phyloP scores from a whole-genome alignment of 1,140 invertebrate species.

The Sitophilus oryzae region DNA sequence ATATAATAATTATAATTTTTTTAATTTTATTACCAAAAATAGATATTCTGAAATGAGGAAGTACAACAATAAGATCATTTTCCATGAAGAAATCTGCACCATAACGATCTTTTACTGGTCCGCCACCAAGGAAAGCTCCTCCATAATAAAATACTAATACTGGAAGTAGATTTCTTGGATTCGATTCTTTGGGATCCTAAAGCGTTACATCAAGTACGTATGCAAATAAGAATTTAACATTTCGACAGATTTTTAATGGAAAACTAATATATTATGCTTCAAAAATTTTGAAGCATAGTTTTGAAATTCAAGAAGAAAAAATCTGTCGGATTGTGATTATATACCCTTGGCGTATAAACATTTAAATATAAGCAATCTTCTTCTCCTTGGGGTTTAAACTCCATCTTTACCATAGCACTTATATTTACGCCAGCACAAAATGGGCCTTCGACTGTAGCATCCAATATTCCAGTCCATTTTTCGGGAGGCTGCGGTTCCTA shows the following conservation, averaged over 20 bases:
- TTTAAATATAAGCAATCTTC: constrained; percentile 81
- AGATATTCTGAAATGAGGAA: not conserved
- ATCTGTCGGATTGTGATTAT: no score
- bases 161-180: no score
- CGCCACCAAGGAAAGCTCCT: not conserved
- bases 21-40: no score
- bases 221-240: no score
- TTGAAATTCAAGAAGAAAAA: no score
- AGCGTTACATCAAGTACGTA: no score
- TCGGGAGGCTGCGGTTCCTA: constrained; percentile 49
- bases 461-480: constrained; percentile 49
- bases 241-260: no score
- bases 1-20: no score
- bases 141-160: not conserved
- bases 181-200: no score
- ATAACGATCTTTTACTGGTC: not conserved
- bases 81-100: not conserved
- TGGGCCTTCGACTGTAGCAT: constrained; percentile 47
- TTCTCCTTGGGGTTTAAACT: constrained; percentile 30
- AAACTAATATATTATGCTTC: no score
- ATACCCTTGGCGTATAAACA: constrained; percentile 55
- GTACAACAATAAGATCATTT: not conserved
- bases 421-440: constrained; percentile 38
- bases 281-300: no score
- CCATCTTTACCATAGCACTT: constrained; percentile 34